Conservation (phyloP, 2,113 vertebrate species). For the Saguinus imperator region DNA sequence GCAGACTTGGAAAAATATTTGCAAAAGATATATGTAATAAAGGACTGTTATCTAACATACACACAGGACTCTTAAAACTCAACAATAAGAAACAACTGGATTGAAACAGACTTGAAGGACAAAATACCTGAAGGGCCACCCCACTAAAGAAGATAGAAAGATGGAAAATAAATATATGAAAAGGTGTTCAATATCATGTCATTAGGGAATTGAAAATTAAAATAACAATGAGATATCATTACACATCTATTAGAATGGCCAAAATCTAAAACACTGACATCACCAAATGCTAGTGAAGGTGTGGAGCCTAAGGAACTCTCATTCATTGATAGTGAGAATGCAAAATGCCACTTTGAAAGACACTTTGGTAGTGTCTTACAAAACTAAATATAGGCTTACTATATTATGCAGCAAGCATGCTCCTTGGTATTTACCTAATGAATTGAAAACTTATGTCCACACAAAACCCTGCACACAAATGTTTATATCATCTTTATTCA, state of each 20-base stretch:
- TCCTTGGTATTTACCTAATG: not conserved
- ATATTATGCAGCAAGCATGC: not conserved
- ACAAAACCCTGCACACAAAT: not conserved
- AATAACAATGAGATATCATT: not conserved
- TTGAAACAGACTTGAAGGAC: not conserved
- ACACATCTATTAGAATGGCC: not conserved
- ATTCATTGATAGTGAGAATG: not conserved
- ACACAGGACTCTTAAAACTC: not conserved
- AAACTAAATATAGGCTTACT: not conserved
- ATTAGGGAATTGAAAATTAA: not conserved
- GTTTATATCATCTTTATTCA: not conserved
- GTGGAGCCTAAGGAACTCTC: not conserved
- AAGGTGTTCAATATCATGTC: not conserved
- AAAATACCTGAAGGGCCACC: too few species aligned
- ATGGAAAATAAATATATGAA: not conserved
- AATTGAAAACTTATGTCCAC: not conserved
- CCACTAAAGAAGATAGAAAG: not conserved
- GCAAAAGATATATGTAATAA: not conserved
- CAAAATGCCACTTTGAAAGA: not conserved
- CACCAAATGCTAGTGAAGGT: not conserved
- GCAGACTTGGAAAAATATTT: not conserved
- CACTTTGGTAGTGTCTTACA: not conserved
- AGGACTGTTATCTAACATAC: not conserved
- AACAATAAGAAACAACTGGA: not conserved
- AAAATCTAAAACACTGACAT: not conserved